These are phyloP conservation scores for Gavialis gangeticus DNA, from an alignment of 2,113 vertebrate species.

Conservation along the genomic window DNA sequence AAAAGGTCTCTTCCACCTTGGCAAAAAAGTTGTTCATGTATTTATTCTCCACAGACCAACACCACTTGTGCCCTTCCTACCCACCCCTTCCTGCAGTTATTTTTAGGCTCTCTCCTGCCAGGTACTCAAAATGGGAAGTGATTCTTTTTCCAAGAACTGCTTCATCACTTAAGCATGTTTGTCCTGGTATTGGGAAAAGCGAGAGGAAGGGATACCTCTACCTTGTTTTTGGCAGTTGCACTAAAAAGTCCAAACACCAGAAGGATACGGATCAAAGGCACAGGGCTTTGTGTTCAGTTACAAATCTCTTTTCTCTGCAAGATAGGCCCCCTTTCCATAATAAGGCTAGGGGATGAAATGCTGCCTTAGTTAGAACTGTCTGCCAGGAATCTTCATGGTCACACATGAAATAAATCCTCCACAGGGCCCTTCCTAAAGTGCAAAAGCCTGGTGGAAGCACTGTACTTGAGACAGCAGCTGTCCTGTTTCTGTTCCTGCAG, in stretches of 20 bases:
- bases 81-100: neutral
- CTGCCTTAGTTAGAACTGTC: neutral
- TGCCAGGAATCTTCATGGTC: neutral
- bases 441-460: neutral
- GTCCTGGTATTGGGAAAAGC: conserved; percentile 9
- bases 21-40: conserved; percentile 60
- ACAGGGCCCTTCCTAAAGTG: neutral
- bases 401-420: neutral
- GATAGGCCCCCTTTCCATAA: neutral
- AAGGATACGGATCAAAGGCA: too few species aligned
- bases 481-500: neutral
- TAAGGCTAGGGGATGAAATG: neutral
- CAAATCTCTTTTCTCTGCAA: neutral
- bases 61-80: neutral
- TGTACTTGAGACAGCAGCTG: neutral
- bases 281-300: neutral
- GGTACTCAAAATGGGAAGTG: fast-evolving
- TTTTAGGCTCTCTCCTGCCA: neutral
- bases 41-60: conserved; percentile 61
- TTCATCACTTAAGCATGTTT: neutral
- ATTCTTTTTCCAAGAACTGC: neutral
- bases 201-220: neutral
- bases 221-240: neutral
- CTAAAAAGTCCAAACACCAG: too few species aligned
- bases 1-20: conserved; percentile 79